Conservation (phyloP, 2,113 vertebrate species). For the Fregetta grallaria region DNA sequence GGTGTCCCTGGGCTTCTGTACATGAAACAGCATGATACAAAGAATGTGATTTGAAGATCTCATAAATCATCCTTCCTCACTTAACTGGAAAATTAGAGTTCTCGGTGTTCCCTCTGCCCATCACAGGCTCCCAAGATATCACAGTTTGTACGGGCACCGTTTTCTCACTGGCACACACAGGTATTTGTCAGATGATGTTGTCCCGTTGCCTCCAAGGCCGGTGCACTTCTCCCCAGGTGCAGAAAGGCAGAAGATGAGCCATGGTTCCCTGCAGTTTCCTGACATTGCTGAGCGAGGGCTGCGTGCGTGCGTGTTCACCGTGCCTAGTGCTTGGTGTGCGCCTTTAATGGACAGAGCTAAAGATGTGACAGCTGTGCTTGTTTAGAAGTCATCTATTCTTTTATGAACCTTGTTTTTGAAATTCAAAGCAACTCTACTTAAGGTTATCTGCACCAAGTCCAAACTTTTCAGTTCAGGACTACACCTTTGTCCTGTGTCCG, state of each 20-base stretch:
- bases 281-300: neutral
- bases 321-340: accelerated
- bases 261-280: neutral
- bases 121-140: neutral
- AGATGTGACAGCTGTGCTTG: neutral
- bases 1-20: accelerated
- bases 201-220: accelerated
- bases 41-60: neutral
- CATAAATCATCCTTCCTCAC: neutral
- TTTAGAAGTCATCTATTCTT: neutral
- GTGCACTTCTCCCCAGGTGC: neutral
- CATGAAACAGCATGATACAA: neutral
- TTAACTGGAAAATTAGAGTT: neutral
- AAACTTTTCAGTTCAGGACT: neutral
- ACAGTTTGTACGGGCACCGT: accelerated
- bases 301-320: accelerated
- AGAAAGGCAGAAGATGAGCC: neutral
- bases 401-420: neutral
- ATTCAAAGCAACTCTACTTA: neutral
- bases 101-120: neutral
- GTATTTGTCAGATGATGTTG: neutral
- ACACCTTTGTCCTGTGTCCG: neutral
- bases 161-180: neutral
- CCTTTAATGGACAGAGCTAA: neutral
- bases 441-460: neutral